These are phyloP conservation scores for Drusus annulatus DNA, from an alignment of 1,140 invertebrate species.

Conservation along the genomic window DNA sequence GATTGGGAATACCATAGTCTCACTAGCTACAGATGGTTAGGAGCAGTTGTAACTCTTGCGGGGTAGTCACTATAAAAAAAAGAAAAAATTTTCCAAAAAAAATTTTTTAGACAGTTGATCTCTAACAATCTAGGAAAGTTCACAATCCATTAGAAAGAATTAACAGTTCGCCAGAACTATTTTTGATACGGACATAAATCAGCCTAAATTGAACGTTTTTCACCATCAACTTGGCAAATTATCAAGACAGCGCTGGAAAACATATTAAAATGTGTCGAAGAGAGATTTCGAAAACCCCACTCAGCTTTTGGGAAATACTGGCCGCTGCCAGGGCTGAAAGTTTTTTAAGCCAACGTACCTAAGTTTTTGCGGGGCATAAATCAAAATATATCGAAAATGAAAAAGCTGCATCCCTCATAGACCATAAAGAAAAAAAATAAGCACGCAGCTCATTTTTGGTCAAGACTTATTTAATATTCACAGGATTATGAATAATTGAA, in stretches of 20 bases:
- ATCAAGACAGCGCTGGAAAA: constrained; percentile 26
- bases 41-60: too few relatives aligned
- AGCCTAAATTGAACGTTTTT: constrained; percentile 47
- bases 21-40: too few relatives aligned
- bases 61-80: too few relatives aligned
- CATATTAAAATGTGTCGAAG: constrained; percentile 42
- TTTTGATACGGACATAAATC: constrained; percentile 39
- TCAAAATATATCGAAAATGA: constrained; percentile 2
- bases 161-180: constrained; percentile 27
- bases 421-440: too few relatives aligned
- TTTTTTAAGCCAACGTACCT: constrained; percentile 5
- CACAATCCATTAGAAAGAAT: not conserved
- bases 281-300: constrained; percentile 16
- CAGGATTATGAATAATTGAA: too few relatives aligned
- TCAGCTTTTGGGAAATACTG: not conserved
- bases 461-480: too few relatives aligned
- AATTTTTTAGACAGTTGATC: too few relatives aligned
- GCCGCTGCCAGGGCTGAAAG: not conserved
- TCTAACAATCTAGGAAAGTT: not conserved
- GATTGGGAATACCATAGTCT: too few relatives aligned
- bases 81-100: too few relatives aligned
- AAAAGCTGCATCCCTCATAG: not conserved
- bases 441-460: too few relatives aligned
- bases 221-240: constrained; percentile 36
- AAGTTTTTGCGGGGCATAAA: constrained; percentile 6